Evolutionary conservation across 2,888 invertebrate species (phyloP).

Genomic region (Camponotus fellah): DNA sequence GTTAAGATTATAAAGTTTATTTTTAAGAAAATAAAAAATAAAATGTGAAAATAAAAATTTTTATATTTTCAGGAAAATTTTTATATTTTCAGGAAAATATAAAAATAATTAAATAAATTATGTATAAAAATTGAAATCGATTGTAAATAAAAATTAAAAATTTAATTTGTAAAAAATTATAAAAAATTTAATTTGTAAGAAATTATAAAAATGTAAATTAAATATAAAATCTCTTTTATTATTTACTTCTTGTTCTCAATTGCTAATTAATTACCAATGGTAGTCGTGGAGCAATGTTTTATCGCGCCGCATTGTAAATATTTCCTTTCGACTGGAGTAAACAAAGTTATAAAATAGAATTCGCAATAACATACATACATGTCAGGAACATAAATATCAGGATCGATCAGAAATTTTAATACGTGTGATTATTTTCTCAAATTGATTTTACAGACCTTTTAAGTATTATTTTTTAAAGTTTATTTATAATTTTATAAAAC

Average conservation of each 20-base stretch:
- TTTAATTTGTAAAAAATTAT: not conserved
- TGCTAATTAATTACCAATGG: constrained; percentile 51
- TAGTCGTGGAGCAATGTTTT: constrained; percentile 48
- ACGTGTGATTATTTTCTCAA: not conserved
- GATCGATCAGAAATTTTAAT: not conserved
- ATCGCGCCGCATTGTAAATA: constrained; percentile 58
- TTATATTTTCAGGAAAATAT: too few species aligned
- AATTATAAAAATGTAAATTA: too few species aligned
- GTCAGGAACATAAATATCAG: not conserved
- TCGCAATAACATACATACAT: not conserved
- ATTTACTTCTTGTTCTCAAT: not conserved
- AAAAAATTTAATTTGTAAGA: not conserved
- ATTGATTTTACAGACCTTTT: constrained; percentile 3
- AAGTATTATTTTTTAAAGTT: not conserved
- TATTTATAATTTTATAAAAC: not conserved
- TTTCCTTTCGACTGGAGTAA: constrained; percentile 52
- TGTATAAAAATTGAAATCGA: too few species aligned
- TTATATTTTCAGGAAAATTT: too few species aligned
- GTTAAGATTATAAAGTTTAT: too few species aligned
- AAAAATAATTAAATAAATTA: too few species aligned
- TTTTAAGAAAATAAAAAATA: too few species aligned
- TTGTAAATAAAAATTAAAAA: too few species aligned
- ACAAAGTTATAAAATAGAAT: constrained; percentile 6
- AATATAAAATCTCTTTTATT: too few species aligned
- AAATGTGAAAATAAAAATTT: too few species aligned